Percentiles rank a stretch among this genome's conserved stretches.
These are phyloP conservation scores for Drosophila trapezifrons DNA, from an alignment of 1,140 invertebrate genomes.

Conservation along the genomic window DNA sequence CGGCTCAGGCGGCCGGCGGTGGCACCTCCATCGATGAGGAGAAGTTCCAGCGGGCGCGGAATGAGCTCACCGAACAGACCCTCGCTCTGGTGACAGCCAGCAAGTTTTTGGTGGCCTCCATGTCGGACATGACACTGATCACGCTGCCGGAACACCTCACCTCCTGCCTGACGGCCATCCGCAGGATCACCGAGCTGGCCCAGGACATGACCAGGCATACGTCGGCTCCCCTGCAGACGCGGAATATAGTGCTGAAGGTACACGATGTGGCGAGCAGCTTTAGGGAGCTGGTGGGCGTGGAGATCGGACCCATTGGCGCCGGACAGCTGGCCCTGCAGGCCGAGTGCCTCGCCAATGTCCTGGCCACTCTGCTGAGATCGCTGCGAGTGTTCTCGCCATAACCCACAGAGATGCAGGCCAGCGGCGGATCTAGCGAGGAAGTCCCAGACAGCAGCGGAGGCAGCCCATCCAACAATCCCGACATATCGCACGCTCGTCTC, in stretches of 20 bases:
- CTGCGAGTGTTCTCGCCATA: slow-evolving; percentile 92
- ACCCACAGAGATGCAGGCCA: slow-evolving; percentile 26
- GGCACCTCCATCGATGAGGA: slow-evolving; percentile 89
- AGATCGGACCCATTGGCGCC: slow-evolving; percentile 85
- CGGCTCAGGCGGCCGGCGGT: slow-evolving; percentile 88
- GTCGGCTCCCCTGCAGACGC: slow-evolving; percentile 90
- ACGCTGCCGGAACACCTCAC: slow-evolving; percentile 87
- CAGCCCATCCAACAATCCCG: slow-evolving; percentile 32
- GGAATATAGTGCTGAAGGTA: slow-evolving; percentile 91
- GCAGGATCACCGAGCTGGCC: slow-evolving; percentile 88
- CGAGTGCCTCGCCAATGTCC: slow-evolving; percentile 91
- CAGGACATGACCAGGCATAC: slow-evolving; percentile 90
- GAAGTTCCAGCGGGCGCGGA: slow-evolving; percentile 90
- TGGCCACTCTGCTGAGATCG: slow-evolving; percentile 92
- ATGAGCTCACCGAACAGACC: slow-evolving; percentile 91
- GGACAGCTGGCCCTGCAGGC: slow-evolving; percentile 90
- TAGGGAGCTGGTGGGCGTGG: slow-evolving; percentile 87
- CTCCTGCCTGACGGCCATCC: slow-evolving; percentile 88
- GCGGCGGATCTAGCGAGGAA: slow-evolving; percentile 5
- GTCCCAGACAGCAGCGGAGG: not conserved
- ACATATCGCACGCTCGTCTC: slow-evolving; percentile 63
- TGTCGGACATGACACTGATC: slow-evolving; percentile 87
- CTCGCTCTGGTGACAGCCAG: slow-evolving; percentile 92
- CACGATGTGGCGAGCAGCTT: slow-evolving; percentile 92
- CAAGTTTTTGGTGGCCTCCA: slow-evolving; percentile 91